phyloP scores from a whole-genome alignment of 1,140 invertebrate species.

The Phocides pigmalion region DNA sequence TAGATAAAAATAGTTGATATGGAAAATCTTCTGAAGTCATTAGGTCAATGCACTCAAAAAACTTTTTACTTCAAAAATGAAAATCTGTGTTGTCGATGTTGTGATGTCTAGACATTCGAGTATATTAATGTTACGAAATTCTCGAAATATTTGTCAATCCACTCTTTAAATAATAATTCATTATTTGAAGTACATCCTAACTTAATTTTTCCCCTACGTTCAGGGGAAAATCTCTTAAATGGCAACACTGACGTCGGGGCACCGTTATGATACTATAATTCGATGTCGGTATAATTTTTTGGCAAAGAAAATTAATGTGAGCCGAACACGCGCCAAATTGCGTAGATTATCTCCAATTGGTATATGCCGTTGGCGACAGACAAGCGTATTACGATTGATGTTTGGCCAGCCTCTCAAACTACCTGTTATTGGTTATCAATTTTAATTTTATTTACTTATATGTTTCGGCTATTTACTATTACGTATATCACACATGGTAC shows the following conservation, averaged over 20 bases:
- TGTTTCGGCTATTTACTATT: too few species aligned
- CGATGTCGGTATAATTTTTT: constrained; percentile 48
- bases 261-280: constrained; percentile 44
- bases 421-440: constrained; percentile 36
- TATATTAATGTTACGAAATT: too few species aligned
- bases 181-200: too few species aligned
- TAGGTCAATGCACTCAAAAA: too few species aligned
- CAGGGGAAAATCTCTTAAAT: not conserved
- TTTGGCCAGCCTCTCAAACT: constrained; percentile 11
- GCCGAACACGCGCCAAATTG: constrained; percentile 51
- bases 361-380: constrained; percentile 47
- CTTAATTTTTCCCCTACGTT: not conserved
- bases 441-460: not conserved
- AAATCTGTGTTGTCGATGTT: too few species aligned
- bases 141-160: too few species aligned
- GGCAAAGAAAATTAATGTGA: constrained; percentile 53
- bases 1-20: too few species aligned
- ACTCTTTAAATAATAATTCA: too few species aligned
- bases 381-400: constrained; percentile 38
- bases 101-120: too few species aligned
- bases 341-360: constrained; percentile 56
- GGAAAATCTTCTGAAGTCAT: too few species aligned
- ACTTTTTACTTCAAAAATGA: too few species aligned
- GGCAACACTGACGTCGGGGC: constrained; percentile 31
- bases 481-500: too few species aligned